These are phyloP conservation scores for Metacarcinus magister DNA, from an alignment of 2,888 invertebrate species.

Conservation along the genomic window DNA sequence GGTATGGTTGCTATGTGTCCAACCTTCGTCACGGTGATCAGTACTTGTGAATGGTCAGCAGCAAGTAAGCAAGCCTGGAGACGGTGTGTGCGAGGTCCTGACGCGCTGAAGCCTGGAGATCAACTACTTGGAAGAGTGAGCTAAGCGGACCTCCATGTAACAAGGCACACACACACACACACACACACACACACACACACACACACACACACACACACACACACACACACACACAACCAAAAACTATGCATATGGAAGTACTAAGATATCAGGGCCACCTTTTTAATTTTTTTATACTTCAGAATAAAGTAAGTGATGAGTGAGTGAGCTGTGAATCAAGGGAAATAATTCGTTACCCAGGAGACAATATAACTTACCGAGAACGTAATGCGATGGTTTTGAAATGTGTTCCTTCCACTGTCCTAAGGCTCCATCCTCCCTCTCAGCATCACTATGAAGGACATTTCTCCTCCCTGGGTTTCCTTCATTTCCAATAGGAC, in stretches of 20 bases:
- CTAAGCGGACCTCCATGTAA: not conserved
- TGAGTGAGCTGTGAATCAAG: not conserved
- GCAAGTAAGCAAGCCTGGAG: not conserved
- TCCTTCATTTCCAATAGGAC: slow-evolving; percentile 11
- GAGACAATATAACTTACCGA: not conserved
- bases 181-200: not conserved
- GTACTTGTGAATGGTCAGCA: not conserved
- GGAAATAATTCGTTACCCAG: not conserved
- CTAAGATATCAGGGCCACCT: not conserved
- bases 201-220: not conserved
- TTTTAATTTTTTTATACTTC: not conserved
- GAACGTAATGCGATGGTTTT: not conserved
- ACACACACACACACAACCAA: no score
- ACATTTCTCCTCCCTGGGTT: not conserved
- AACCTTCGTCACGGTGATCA: not conserved
- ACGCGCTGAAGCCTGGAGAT: not conserved
- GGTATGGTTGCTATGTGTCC: not conserved
- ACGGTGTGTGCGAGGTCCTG: not conserved
- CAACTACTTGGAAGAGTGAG: not conserved
- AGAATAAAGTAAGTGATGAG: not conserved
- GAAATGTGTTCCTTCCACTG: not conserved
- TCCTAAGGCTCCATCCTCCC: not conserved
- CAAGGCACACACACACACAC: not conserved
- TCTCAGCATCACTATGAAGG: not conserved
- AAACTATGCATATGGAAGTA: not conserved